Conservation (phyloP, 2,888 invertebrate species). For the Lasioglossum villosulum region DNA sequence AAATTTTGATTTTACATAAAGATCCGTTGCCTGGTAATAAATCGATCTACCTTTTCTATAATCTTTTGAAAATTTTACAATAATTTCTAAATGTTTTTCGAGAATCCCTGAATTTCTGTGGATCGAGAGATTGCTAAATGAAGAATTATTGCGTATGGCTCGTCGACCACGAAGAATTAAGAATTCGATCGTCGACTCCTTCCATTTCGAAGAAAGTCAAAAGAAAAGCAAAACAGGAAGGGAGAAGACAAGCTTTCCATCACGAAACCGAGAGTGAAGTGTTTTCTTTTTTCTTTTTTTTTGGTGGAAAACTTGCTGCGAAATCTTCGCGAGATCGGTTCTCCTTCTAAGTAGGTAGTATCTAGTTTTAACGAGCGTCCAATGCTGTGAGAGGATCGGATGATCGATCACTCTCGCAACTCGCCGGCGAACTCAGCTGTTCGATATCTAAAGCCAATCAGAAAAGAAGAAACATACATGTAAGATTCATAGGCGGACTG, state of each 20-base stretch:
- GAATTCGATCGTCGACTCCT: slow-evolving; percentile 12
- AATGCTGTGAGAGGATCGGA: slow-evolving; percentile 71
- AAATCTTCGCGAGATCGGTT: slow-evolving; percentile 41
- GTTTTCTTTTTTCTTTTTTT: background rate
- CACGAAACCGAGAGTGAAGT: background rate
- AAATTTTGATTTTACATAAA: too few species aligned
- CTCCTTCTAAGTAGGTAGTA: slow-evolving; percentile 59
- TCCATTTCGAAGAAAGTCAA: slow-evolving; percentile 31
- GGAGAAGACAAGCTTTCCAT: background rate
- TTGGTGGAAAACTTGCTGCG: background rate
- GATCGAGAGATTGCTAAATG: background rate
- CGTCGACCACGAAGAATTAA: background rate
- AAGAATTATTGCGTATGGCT: background rate
- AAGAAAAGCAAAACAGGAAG: slow-evolving; percentile 3
- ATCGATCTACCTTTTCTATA: too few species aligned
- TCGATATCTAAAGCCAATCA: slow-evolving; percentile 68
- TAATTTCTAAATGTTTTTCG: background rate
- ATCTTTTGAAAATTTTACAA: background rate
- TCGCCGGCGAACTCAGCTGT: slow-evolving; percentile 73
- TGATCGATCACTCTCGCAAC: slow-evolving; percentile 69
- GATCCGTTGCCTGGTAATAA: too few species aligned
- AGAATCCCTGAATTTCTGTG: background rate
- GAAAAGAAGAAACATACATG: slow-evolving; percentile 8
- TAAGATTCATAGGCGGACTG: background rate
- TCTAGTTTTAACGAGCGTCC: slow-evolving; percentile 73